Percentiles rank a stretch among this genome's conserved stretches.
Conservation (phyloP, 2,113 vertebrate genomes). For the Anarrhichthys ocellatus region DNA sequence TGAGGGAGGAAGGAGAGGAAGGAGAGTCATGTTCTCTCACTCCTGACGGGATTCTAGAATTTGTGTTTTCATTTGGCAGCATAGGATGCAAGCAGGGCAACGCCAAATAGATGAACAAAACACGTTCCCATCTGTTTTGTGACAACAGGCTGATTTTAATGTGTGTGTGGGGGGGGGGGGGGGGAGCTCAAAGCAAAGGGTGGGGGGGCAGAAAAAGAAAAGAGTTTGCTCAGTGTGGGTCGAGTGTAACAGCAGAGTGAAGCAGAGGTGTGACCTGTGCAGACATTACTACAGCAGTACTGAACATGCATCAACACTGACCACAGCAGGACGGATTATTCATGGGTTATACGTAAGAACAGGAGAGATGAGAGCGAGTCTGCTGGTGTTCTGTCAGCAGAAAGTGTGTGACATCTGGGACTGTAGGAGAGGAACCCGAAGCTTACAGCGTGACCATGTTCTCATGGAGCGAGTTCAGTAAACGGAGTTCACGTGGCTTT, state of each 20-base stretch:
- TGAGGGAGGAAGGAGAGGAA: slow-evolving; percentile 21
- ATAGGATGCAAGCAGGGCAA: slow-evolving; percentile 51
- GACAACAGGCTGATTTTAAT: slow-evolving; percentile 75
- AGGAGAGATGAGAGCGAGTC: too few relatives aligned
- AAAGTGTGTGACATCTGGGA: too few relatives aligned
- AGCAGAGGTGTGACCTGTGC: not conserved
- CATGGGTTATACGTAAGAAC: too few relatives aligned
- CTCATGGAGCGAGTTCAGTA: too few relatives aligned
- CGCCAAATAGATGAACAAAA: slow-evolving; percentile 56
- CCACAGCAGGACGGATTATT: too few relatives aligned
- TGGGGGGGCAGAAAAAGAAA: slow-evolving; percentile 23
- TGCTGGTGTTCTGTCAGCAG: too few relatives aligned
- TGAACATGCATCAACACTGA: not conserved
- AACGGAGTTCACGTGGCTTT: too few relatives aligned
- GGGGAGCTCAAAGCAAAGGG: slow-evolving; percentile 25
- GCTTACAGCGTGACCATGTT: too few relatives aligned
- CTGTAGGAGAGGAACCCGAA: too few relatives aligned
- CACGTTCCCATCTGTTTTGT: slow-evolving; percentile 93
- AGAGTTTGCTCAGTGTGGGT: not conserved
- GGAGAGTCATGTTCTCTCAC: too few relatives aligned
- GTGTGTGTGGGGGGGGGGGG: not conserved
- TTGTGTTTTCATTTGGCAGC: slow-evolving; percentile 25
- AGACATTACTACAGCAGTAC: not conserved
- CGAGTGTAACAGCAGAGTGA: not conserved
- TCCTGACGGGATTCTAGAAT: too few relatives aligned